Evolutionary conservation across 2,113 vertebrate species (phyloP).

Genomic region (Sterna hirundo): DNA sequence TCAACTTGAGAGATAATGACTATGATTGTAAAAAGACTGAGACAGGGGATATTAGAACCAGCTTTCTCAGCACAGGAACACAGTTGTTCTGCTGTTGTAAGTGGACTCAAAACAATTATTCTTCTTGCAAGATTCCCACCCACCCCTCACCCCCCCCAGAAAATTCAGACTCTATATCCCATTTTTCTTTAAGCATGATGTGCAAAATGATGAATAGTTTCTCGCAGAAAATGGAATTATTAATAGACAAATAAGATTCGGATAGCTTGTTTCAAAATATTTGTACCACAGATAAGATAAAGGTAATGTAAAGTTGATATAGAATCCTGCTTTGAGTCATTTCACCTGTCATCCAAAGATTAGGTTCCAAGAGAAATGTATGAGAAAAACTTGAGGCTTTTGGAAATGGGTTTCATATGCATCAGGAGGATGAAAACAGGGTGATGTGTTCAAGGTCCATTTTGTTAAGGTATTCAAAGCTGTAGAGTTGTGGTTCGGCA

Average conservation of each 20-base stretch:
- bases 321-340: background rate
- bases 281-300: background rate
- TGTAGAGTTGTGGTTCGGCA: background rate
- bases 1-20: background rate
- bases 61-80: background rate
- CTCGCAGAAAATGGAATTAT: background rate
- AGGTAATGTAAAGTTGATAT: background rate
- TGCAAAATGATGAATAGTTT: background rate
- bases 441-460: background rate
- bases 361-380: background rate
- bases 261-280: background rate
- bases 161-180: background rate
- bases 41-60: background rate
- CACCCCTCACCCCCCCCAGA: accelerated
- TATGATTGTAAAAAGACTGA: background rate
- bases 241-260: background rate
- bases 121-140: background rate
- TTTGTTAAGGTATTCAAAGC: background rate
- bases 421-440: background rate
- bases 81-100: background rate
- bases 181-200: background rate
- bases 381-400: background rate
- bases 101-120: background rate
- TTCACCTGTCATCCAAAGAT: background rate
- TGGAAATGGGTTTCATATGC: background rate